Percentiles rank a stretch among this genome's conserved stretches.
Conservation (phyloP, 2,888 invertebrate species). For the Allophyes oxyacanthae region DNA sequence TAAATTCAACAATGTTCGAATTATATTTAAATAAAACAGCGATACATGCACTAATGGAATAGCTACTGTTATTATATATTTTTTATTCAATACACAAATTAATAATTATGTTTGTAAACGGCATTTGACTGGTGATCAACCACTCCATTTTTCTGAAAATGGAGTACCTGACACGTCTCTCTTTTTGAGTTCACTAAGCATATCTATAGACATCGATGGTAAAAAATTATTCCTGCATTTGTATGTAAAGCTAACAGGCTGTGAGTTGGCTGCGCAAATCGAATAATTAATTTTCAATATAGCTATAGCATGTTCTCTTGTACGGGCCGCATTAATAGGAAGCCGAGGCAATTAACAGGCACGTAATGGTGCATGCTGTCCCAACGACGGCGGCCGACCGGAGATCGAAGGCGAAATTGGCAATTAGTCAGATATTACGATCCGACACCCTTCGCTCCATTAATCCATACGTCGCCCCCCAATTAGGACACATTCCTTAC, state of each 20-base stretch:
- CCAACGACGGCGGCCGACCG: slow-evolving; percentile 67
- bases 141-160: too few species aligned
- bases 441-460: slow-evolving; percentile 54
- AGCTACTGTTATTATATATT: too few species aligned
- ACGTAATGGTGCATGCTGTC: slow-evolving; percentile 66
- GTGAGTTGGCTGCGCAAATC: slow-evolving; percentile 10
- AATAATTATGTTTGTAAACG: too few species aligned
- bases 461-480: slow-evolving; percentile 56
- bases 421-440: slow-evolving; percentile 81
- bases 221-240: neutral
- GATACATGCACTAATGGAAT: too few species aligned
- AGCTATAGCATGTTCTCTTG: slow-evolving; percentile 44
- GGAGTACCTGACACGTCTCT: too few species aligned
- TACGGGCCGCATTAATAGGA: slow-evolving; percentile 60
- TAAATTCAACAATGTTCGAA: too few species aligned
- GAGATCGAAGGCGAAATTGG: slow-evolving; percentile 84
- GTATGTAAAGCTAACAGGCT: slow-evolving; percentile 11
- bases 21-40: too few species aligned
- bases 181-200: too few species aligned
- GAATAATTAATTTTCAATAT: slow-evolving; percentile 39
- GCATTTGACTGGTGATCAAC: too few species aligned
- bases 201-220: too few species aligned
- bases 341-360: slow-evolving; percentile 66
- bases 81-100: too few species aligned
- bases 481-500: slow-evolving; percentile 60